Evolutionary conservation across 2,113 vertebrate genomes (phyloP).

Genomic region (Collichthys lucidus): DNA sequence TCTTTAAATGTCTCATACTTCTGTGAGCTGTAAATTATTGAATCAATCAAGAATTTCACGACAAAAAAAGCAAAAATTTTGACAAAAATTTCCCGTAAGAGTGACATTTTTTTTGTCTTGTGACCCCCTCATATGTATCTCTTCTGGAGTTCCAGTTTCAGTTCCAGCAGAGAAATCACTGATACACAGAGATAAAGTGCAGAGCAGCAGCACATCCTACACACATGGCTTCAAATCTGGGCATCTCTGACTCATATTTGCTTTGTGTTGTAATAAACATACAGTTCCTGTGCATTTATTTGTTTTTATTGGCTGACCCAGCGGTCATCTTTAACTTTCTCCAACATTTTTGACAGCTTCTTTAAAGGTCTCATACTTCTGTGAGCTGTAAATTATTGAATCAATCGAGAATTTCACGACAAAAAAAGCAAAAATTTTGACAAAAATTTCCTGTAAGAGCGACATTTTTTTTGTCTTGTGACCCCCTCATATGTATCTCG

Average conservation of each 20-base stretch:
- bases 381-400: background rate
- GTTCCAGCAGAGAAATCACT: conserved; percentile 5
- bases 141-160: conserved; percentile 10
- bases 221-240: conserved; percentile 23
- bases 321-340: conserved; percentile 49
- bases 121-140: background rate
- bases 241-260: conserved; percentile 6
- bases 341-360: too few species aligned
- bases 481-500: background rate
- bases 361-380: background rate
- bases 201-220: conserved; percentile 35
- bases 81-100: too few species aligned
- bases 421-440: background rate
- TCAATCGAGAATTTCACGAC: background rate
- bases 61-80: too few species aligned
- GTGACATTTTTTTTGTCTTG: too few species aligned
- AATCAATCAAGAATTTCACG: background rate
- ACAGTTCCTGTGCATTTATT: conserved; percentile 5
- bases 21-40: background rate
- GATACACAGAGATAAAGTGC: conserved; percentile 18
- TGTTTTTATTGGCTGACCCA: conserved; percentile 26
- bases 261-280: conserved; percentile 15
- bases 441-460: too few species aligned
- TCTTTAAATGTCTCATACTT: background rate
- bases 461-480: background rate